A percentile compares a stretch with the other conserved stretches of the same genome.
Conservation (phyloP, 2,797 vertebrate species). For the Manis pentadactyla region DNA sequence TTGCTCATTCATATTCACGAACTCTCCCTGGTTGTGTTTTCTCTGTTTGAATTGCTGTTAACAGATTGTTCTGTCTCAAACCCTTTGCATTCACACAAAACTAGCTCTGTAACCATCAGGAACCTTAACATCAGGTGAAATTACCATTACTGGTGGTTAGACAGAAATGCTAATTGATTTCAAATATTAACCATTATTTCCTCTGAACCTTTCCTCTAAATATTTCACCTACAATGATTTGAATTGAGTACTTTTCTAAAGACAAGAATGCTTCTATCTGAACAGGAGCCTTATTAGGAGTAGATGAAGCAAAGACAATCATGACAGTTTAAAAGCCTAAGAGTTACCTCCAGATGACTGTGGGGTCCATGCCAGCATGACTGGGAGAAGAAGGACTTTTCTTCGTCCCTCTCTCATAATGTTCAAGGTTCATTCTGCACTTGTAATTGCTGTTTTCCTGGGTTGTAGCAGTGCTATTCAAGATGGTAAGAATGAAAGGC, state of each 20-base stretch:
- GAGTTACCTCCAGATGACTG: neutral
- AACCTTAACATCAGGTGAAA: conserved; percentile 10
- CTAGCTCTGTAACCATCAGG: neutral
- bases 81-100: neutral
- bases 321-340: neutral
- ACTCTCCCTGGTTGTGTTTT: neutral
- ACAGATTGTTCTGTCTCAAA: neutral
- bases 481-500: neutral
- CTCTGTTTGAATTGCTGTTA: conserved; percentile 3
- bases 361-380: neutral
- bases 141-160: conserved; percentile 1
- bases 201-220: neutral
- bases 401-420: neutral
- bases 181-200: conserved; percentile 43
- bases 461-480: neutral
- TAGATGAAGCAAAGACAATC: neutral
- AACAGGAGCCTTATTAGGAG: neutral
- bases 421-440: neutral
- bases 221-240: neutral
- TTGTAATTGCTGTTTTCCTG: conserved; percentile 14
- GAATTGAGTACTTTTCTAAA: conserved; percentile 24
- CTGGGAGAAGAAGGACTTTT: neutral
- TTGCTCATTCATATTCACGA: conserved; percentile 58
- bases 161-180: conserved; percentile 54
- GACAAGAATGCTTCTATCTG: neutral